Evolutionary conservation across 2,888 invertebrate species (phyloP), one percentile per base, ranked within the genome.

Genomic region (Trachelus stipa): DNA sequence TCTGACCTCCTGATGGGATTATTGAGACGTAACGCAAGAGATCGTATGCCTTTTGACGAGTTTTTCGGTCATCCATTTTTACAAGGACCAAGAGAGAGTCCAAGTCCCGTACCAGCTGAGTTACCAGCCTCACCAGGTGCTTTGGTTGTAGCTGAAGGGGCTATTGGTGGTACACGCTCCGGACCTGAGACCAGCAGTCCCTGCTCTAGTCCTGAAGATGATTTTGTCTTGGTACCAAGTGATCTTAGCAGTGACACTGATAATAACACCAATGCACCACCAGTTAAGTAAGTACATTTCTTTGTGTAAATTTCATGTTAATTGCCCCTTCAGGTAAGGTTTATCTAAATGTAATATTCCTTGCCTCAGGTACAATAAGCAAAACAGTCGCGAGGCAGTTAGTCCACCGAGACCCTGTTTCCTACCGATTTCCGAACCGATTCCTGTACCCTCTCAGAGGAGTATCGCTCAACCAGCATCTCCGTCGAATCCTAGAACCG

Each of bases 1-100:
- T 95, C 96, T 86, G 97, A 97, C 92, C 94, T 99, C 83, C 93
- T 99, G 82, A 94, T 95, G 89, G 96, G 97, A 73, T 93, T 99
- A 80, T 93, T 99, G 86, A 96, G 98, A 85, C 94, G 99, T 83
- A 98, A 97, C 92, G 96, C 99, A 74, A 95, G 96, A 89, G 99
- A 99, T 91, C 94, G 99, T 84, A 98, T 99, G 94, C 96, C 97
- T 81, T 99, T 99, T 92, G 98, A 98, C 88, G 95, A 95, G 81
- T 99, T 99, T 93, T 99, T 99, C 93, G 95, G 94, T 90, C 99
- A 99, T 92, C 95, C 96, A 74, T 99, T 99, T 93, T 93, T 97
- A 83, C 95, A 96, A 90, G 94, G 96, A 80, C 82, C 93, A 85
- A 83, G 88, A 78, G 90, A 92, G 80, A 91, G 89, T 82, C 92